phyloP scores from a whole-genome alignment of 92 coral and sea anemone species.

The Phymanthus crucifer region DNA sequence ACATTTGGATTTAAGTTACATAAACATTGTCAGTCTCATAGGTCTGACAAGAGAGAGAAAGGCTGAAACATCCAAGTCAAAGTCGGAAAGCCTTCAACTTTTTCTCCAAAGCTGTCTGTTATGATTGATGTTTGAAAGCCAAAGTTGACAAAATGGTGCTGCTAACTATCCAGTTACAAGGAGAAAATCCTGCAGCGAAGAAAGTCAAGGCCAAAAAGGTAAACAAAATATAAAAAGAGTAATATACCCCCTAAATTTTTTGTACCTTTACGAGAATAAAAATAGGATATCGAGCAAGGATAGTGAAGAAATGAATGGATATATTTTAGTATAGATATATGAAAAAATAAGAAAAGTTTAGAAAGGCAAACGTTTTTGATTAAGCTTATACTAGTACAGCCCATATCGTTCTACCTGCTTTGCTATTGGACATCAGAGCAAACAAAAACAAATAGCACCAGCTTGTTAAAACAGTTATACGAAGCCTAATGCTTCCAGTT shows the following conservation, averaged over 20 bases:
- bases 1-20: constrained; percentile 7
- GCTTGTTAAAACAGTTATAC: neutral
- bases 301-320: neutral
- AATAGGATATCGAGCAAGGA: neutral
- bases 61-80: neutral
- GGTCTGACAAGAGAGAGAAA: neutral
- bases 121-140: neutral
- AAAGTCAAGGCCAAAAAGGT: constrained; percentile 34
- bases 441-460: neutral
- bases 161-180: constrained; percentile 35
- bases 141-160: constrained; percentile 28
- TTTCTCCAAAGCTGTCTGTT: neutral
- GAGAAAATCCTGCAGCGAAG: constrained; percentile 17
- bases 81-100: neutral
- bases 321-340: neutral
- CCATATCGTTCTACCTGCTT: neutral
- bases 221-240: neutral
- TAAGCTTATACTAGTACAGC: neutral
- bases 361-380: neutral
- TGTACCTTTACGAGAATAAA: neutral
- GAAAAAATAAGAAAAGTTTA: neutral
- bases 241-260: neutral
- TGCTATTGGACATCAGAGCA: neutral
- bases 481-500: neutral
- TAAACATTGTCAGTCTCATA: neutral